A percentile compares a stretch with the other conserved stretches of the same genome.
phyloP scores from a whole-genome alignment of 2,888 invertebrate species.

The Eristalis pertinax region DNA sequence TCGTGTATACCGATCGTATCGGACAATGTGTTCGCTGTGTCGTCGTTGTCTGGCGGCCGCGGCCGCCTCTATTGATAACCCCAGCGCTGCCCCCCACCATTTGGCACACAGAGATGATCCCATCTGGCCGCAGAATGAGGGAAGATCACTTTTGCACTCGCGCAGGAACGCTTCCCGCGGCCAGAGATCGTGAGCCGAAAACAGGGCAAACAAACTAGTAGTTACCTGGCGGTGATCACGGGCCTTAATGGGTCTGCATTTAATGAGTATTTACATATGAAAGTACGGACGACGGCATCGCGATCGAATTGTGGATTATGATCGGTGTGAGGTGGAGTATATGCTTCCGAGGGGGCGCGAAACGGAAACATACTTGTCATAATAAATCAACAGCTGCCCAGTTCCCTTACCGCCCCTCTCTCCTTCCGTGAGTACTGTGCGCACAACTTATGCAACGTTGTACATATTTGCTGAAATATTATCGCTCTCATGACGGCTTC shows the following conservation, averaged over 20 bases:
- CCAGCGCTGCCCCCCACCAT: background rate
- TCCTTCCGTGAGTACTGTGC: no score
- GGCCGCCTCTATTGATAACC: conserved; percentile 52
- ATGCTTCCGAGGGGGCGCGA: conserved; percentile 34
- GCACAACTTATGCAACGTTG: conserved; percentile 16
- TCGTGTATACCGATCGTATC: conserved; percentile 58
- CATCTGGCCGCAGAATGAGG: conserved; percentile 44
- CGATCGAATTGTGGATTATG: conserved; percentile 41
- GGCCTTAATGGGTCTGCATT: conserved; percentile 42
- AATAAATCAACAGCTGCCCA: conserved; percentile 47
- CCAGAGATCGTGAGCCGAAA: conserved; percentile 45
- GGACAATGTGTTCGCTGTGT: conserved; percentile 57
- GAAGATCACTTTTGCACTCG: conserved; percentile 15
- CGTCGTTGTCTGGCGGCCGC: conserved; percentile 47
- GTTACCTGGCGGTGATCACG: conserved; percentile 34
- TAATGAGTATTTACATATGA: conserved; percentile 66
- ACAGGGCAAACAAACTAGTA: conserved; percentile 53
- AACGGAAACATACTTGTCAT: conserved; percentile 63
- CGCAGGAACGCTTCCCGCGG: background rate
- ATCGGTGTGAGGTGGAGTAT: conserved; percentile 39
- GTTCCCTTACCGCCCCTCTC: no score
- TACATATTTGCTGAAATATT: conserved; percentile 38
- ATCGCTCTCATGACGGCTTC: conserved; percentile 5
- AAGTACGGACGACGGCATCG: conserved; percentile 12
- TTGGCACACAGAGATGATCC: conserved; percentile 50